Base-by-base conservation (phyloP, 2,797 vertebrate species). In the Poeciliopsis paucimaculata region DNA sequence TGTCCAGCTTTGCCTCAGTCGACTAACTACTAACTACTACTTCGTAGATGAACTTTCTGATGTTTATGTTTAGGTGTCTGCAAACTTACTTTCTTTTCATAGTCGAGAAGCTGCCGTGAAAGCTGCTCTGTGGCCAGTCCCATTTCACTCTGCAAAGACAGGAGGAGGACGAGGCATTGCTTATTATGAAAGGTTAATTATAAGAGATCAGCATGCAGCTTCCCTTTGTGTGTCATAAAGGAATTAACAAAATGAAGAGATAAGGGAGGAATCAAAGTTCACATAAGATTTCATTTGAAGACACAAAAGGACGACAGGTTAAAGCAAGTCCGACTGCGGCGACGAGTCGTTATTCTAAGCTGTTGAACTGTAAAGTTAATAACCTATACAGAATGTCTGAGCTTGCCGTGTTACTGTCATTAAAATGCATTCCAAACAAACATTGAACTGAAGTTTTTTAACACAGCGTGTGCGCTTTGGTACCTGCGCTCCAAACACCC, bases 401-500 rank as follows among this genome's bases (percentile, higher is more conserved):
- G 18, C 13, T n/a, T 43, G 23, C 9, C 23, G 8, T 10, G 51
- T 55, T 31, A 18, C n/a, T 31, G 2, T 64, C 62, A 64, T 62
- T 34, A 16, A 62, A 64, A 64, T 3, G 4, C 15, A 28, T 39
- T 41, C 36, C 2, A 23, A 39, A 68, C 9, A 26, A 26, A 68
- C 18, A 41, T 12, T 5, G 6, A 3, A 18, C 36, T 68, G 26
- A 11, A 34, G 36, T 18, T 41, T 71, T 43, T 45, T 26, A 28
- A 71, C 23, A 43, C 26, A 6, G 3, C 2, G 5, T 43, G 4
- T 70, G 68, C 2, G 26, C 41, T 80, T 73, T n/a, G 46, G 79
- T 96, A 99, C 98, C 97, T 99, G 98, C 36, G 98, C 98, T 77
- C 98, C 98, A 28, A 97, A 99, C 85, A 99, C 98, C 0, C 98